Conservation (phyloP, 2,113 vertebrate genomes). For the Notothenia coriiceps region DNA sequence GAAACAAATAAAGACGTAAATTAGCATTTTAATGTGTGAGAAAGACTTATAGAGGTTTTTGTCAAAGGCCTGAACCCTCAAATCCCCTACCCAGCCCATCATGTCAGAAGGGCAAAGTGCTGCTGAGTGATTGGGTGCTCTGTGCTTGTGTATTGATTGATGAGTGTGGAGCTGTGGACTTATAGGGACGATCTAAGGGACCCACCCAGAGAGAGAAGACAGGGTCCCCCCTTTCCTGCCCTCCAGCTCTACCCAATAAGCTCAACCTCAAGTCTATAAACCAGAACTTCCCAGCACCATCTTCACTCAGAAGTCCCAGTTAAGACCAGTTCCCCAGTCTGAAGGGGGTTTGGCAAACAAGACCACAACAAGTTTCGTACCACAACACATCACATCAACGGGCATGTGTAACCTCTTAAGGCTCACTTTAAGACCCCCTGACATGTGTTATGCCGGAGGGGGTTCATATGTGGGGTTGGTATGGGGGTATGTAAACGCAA, state of each 20-base stretch:
- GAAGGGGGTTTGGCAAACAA: slow-evolving; percentile 60
- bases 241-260: slow-evolving; percentile 24
- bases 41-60: slow-evolving; percentile 34
- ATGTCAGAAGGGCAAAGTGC: slow-evolving; percentile 31
- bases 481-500: slow-evolving; percentile 42
- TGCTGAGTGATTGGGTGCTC: slow-evolving; percentile 43
- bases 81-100: slow-evolving; percentile 28
- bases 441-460: slow-evolving; percentile 73
- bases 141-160: slow-evolving; percentile 59
- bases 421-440: slow-evolving; percentile 55
- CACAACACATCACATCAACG: slow-evolving; percentile 62
- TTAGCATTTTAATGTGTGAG: slow-evolving; percentile 24
- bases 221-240: slow-evolving; percentile 27
- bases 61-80: slow-evolving; percentile 26
- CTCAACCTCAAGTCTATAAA: slow-evolving; percentile 60
- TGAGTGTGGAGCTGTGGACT: slow-evolving; percentile 50
- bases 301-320: slow-evolving; percentile 52
- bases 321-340: slow-evolving; percentile 43
- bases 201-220: slow-evolving; percentile 66
- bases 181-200: slow-evolving; percentile 55
- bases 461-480: slow-evolving; percentile 46
- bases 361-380: slow-evolving; percentile 68
- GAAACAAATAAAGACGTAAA: slow-evolving; percentile 35
- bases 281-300: slow-evolving; percentile 55
- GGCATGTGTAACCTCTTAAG: slow-evolving; percentile 72